Base-by-base conservation (phyloP, 2,888 invertebrate species). In the Teinopalpus imperialis region DNA sequence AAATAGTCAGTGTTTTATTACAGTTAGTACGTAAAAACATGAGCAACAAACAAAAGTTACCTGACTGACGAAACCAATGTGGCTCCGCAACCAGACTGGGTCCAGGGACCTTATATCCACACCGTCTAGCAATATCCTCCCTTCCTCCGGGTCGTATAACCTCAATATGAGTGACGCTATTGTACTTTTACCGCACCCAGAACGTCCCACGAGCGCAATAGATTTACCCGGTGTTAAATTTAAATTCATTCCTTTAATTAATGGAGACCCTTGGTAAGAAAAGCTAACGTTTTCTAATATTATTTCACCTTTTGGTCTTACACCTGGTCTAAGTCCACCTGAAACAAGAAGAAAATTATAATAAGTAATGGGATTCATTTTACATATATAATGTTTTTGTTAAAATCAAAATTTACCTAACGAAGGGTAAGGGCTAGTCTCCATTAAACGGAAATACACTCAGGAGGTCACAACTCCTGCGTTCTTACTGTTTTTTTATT, bases 131-230 rank as follows among this genome's bases (percentile, higher is more conserved):
- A 90, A 69, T 39, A 98, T 89, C 3, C 69, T 69, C 0, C 97
- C 97, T 48, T 75, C 63, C 1, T 87, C 80, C 0, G 98, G 97
- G 70, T 98, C 97, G 69, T 98, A 98, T 0, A 96, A 81, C 62
- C 98, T 89, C 35, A 98, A 80, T 51, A 99, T 87, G 1, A 99
- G 88, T 0, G 94, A 89, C 0, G 95, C 97, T 46, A 98, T 87
- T 0, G 99, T 98, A 35, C 97, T 97, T 79, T 99, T 99, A 0
- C 99, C 99, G 14, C 96, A 96, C 0, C 98, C 98, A 47, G 97
- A 98, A 0, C 96, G 90, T 0, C 98, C 98, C 0, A 99, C 93
- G 8, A 93, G 71, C 0, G 97, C 97, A 5, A 95, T 92, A 0
- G 95, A 92, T 51, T 92, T 91, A 5, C 94, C 93, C 0, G 94